Evolutionary conservation across 1,140 invertebrate genomes (phyloP), one percentile per base, ranked within the genome.

Genomic region (Glossosoma conforme): DNA sequence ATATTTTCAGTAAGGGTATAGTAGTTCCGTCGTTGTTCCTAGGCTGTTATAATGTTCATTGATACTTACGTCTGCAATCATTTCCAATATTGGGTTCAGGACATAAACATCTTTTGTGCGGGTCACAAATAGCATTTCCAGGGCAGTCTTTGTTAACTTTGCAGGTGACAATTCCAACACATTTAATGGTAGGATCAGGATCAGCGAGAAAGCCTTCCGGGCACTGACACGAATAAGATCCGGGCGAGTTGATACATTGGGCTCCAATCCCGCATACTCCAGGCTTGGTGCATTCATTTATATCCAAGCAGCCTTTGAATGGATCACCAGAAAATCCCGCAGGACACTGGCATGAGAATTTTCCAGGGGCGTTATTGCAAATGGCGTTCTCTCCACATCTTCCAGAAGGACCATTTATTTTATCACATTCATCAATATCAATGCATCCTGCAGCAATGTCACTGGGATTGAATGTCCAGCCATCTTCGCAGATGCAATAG

Each of bases 361-460:
- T 82, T 42, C 91, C 91, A 5, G 82, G 79, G 1, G 78, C 79
- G 62, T 97, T 95, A 3, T 80, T 81, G 65, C 93, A 96, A n/a
- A 82, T 65, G 5, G 91, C 85, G 66, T 93, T 91, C 51, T 74
- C 70, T 11, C 89, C 91, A 69, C 93, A 96, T 47, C 84, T 78
- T 52, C 89, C 90, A 30, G 79, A 85, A 5, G 83, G 82, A 44
- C 89, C 89, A 60, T 86, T 79, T 9, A 80, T 65, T 24, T 72
- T 71, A 60, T 91, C 89, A 65, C 95, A 98, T 75, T 98, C 95
- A 65, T 98, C 83, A 52, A 98, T 87, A 69, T 96, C 92, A 47
- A 92, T 81, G 64, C 92, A 95, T 46, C 91, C 91, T 28, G 89
- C 89, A 0, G 86, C 78, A 49, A 94, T 88, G 61, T 95, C 89